These are phyloP conservation scores for Odontophorus gujanensis DNA, from an alignment of 2,113 vertebrate genomes.

Conservation along the genomic window DNA sequence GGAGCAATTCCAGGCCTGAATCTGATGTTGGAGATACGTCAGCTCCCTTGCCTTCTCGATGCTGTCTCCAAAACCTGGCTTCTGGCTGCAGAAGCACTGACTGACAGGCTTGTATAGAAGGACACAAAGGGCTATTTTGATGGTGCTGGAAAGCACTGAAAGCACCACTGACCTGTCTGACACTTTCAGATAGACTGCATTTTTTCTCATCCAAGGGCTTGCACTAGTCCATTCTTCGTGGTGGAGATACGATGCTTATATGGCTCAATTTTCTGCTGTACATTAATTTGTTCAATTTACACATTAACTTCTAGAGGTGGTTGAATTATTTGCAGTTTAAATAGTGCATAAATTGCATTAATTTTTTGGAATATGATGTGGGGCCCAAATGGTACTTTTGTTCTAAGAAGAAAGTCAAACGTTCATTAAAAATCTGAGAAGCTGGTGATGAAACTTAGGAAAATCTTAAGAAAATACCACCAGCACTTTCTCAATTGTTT, in stretches of 20 bases:
- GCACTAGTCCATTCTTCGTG: neutral
- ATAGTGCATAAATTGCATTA: neutral
- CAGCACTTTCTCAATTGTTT: neutral
- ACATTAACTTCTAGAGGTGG: neutral
- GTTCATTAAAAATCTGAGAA: neutral
- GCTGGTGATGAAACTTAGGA: neutral
- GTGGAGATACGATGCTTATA: neutral
- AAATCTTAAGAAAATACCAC: neutral
- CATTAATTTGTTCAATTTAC: conserved; percentile 18
- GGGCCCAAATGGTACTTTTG: neutral
- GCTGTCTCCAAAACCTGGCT: accelerated
- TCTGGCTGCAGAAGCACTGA: neutral
- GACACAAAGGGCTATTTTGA: neutral
- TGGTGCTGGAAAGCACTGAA: neutral
- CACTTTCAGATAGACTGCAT: accelerated
- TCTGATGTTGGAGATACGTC: accelerated
- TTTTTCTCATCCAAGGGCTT: neutral
- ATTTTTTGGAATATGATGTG: neutral
- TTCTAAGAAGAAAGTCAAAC: neutral
- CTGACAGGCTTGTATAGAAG: accelerated
- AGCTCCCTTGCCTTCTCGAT: neutral
- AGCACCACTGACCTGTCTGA: neutral
- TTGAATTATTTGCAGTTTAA: conserved; percentile 23
- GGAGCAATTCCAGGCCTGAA: accelerated
- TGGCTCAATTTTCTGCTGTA: neutral